Conservation (phyloP, 2,113 vertebrate genomes). For the Ceyx cyanopectus region DNA sequence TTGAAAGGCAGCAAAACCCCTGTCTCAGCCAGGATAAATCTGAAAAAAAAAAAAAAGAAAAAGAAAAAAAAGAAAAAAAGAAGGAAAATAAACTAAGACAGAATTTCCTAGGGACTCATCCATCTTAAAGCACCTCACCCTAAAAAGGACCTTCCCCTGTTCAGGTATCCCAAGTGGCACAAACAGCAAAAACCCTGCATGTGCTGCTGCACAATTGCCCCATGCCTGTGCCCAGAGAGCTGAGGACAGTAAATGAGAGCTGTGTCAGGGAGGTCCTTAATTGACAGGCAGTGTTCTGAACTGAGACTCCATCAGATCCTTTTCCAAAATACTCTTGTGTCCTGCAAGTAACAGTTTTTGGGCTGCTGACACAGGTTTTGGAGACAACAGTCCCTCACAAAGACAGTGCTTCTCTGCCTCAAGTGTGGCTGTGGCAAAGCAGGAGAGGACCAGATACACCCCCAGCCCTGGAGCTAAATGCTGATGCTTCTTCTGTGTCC, state of each 20-base stretch:
- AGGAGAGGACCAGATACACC: neutral
- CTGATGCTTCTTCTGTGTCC: neutral
- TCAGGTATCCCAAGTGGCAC: neutral
- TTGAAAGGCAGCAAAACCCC: neutral
- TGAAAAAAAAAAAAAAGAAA: neutral
- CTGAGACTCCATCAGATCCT: neutral
- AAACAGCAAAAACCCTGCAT: neutral
- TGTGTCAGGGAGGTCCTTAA: neutral
- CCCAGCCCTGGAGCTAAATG: neutral
- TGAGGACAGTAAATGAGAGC: fast-evolving
- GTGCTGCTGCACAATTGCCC: neutral
- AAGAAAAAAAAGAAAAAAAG: neutral
- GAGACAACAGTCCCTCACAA: neutral
- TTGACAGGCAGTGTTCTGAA: neutral
- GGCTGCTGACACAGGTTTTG: neutral
- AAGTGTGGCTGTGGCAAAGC: neutral
- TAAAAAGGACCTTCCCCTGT: neutral
- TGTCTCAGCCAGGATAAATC: neutral
- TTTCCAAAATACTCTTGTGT: neutral
- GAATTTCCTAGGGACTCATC: neutral
- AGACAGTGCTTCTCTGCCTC: neutral
- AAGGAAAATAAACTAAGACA: neutral
- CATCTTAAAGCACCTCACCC: neutral
- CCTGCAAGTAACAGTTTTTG: neutral
- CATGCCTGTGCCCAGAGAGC: too few relatives aligned